A percentile compares a stretch with the other conserved stretches of the same genome.
phyloP scores from a whole-genome alignment of 2,888 invertebrate species.

The Julus scanicus region DNA sequence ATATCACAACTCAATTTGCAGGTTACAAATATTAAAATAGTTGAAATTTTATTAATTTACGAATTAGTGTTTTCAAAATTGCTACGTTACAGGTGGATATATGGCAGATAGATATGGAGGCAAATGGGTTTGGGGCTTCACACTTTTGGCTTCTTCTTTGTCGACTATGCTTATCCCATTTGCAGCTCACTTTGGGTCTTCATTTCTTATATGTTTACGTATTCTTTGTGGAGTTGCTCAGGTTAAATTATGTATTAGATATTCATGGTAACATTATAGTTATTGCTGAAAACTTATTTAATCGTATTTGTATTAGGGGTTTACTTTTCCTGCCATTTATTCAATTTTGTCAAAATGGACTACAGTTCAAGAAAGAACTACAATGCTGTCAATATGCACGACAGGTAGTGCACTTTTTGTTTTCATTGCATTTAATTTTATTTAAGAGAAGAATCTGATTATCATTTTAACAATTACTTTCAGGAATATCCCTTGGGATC shows the following conservation, averaged over 20 bases:
- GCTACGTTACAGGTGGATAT: not conserved
- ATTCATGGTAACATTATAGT: too few species aligned
- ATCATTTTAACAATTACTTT: not conserved
- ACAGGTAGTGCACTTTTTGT: not conserved
- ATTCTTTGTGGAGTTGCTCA: not conserved
- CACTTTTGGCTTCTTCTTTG: not conserved
- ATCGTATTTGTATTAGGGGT: not conserved
- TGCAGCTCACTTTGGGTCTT: not conserved
- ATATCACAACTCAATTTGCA: conserved; percentile 83
- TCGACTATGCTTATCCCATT: conserved; percentile 26
- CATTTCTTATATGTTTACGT: not conserved
- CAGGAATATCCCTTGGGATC: conserved; percentile 23
- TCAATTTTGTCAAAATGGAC: conserved; percentile 92
- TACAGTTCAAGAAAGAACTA: conserved; percentile 88
- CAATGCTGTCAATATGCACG: conserved; percentile 72
- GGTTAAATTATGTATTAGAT: not conserved
- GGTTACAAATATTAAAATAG: not conserved
- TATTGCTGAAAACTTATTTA: too few species aligned
- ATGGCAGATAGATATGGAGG: conserved; percentile 40
- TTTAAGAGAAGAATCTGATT: not conserved
- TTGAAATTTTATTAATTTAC: not conserved
- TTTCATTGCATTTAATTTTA: not conserved
- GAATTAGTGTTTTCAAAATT: not conserved
- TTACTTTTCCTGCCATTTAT: conserved; percentile 73
- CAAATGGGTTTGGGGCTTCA: conserved; percentile 41